Percentiles rank a stretch among this genome's conserved stretches.
phyloP scores from a whole-genome alignment of 2,888 invertebrate species.

The Adelphocoris suturalis region DNA sequence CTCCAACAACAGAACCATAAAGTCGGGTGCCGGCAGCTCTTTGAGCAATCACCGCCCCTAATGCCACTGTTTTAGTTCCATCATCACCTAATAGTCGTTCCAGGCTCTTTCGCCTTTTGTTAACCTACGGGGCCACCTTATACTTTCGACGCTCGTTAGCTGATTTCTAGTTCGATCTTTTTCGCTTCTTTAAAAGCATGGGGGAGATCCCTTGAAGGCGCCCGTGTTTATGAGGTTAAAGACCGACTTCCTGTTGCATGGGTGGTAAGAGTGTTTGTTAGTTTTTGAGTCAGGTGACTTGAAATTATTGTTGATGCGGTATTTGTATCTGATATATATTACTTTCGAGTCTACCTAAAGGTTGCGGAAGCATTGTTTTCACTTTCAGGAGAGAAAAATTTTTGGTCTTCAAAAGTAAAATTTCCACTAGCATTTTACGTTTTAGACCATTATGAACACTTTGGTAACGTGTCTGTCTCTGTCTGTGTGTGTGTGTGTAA shows the following conservation, averaged over 20 bases:
- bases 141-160: constrained; percentile 53
- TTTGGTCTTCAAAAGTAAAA: too few species aligned
- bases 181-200: constrained; percentile 20
- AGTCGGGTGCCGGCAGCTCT: constrained; percentile 45
- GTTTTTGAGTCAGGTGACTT: too few species aligned
- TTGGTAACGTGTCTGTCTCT: too few species aligned
- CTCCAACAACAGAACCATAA: constrained; percentile 34
- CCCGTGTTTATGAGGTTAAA: background rate
- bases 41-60: constrained; percentile 67
- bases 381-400: too few species aligned
- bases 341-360: too few species aligned
- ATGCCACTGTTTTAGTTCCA: constrained; percentile 70
- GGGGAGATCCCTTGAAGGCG: background rate
- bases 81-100: constrained; percentile 65
- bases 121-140: constrained; percentile 48
- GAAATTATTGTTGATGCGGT: too few species aligned
- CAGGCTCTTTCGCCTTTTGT: constrained; percentile 42
- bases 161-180: constrained; percentile 33
- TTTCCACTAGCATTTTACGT: too few species aligned
- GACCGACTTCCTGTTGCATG: constrained; percentile 17
- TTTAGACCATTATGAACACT: too few species aligned
- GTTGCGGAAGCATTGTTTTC: too few species aligned
- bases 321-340: too few species aligned
- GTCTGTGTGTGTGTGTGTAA: too few species aligned
- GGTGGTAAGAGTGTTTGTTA: background rate